Conservation (phyloP, 2,797 vertebrate species). For the Atherinosoma microstoma region DNA sequence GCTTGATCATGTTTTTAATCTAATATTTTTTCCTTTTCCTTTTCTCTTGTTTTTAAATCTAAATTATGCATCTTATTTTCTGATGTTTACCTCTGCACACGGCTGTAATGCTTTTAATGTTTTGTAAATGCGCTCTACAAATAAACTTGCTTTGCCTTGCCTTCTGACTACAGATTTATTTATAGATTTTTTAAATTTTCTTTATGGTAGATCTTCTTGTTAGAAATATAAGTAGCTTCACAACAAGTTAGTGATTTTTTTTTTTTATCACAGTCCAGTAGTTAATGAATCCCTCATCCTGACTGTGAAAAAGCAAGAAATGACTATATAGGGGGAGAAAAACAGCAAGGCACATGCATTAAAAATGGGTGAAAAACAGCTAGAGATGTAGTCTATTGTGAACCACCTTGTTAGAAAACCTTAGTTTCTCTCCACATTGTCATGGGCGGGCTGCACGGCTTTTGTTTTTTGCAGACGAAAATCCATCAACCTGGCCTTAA, state of each 20-base stretch:
- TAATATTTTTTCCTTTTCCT: too few species aligned
- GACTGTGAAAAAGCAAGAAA: conserved; percentile 1
- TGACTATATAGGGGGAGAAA: background rate
- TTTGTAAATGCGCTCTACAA: too few species aligned
- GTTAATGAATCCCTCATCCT: background rate
- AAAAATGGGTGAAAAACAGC: conserved; percentile 46
- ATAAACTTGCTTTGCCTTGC: too few species aligned
- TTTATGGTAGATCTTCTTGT: background rate
- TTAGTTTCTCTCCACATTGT: conserved; percentile 54
- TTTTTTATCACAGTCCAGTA: background rate
- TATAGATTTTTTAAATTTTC: too few species aligned
- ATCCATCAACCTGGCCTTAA: conserved; percentile 75
- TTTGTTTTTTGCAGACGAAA: conserved; percentile 63
- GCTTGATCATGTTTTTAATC: too few species aligned
- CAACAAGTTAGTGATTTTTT: background rate
- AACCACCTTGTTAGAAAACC: conserved; percentile 63
- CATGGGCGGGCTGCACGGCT: conserved; percentile 52
- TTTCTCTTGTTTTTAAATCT: too few species aligned
- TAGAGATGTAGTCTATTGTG: conserved; percentile 50
- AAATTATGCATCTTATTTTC: too few species aligned
- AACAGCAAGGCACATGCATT: conserved; percentile 15
- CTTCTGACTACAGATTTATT: too few species aligned
- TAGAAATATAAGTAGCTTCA: too few species aligned
- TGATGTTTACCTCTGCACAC: too few species aligned
- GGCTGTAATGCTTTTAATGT: too few species aligned